Percentiles rank a stretch among this genome's conserved stretches.
phyloP scores from a whole-genome alignment of 1,140 invertebrate genomes.

The Argopecten irradians region DNA sequence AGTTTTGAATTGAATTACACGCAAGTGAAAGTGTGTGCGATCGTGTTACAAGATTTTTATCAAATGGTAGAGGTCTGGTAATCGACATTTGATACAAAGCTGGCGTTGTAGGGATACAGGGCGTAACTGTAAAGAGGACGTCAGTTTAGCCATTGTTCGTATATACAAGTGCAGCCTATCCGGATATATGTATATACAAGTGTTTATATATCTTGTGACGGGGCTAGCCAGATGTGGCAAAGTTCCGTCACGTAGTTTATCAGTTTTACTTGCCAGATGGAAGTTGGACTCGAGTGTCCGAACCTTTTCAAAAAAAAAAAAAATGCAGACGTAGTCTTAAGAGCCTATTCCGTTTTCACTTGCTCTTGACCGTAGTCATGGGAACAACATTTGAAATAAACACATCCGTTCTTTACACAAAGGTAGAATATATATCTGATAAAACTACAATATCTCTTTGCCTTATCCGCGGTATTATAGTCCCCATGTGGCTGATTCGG shows the following conservation, averaged over 20 bases:
- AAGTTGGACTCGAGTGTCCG: background rate
- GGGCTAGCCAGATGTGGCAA: background rate
- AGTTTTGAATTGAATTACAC: no score
- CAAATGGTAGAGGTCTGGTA: background rate
- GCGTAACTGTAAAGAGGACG: background rate
- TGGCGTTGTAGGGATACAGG: background rate
- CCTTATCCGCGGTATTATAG: background rate
- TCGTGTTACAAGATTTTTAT: no score
- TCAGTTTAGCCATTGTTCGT: background rate
- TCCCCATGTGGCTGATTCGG: background rate
- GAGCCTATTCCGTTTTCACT: background rate
- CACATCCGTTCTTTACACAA: background rate
- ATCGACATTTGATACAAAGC: background rate
- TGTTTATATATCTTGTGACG: background rate
- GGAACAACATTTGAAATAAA: conserved; percentile 18
- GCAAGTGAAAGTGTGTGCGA: no score
- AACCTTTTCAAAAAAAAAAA: background rate
- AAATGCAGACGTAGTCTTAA: background rate
- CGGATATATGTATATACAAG: conserved; percentile 2
- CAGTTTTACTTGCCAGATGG: background rate
- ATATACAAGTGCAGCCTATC: background rate
- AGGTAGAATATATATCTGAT: background rate
- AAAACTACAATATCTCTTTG: background rate
- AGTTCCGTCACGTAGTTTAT: conserved; percentile 9
- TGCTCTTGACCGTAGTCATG: background rate